Base-by-base conservation (phyloP, 30 jellyfish, hydroid and myxozoan species). In the Pelagia noctiluca region DNA sequence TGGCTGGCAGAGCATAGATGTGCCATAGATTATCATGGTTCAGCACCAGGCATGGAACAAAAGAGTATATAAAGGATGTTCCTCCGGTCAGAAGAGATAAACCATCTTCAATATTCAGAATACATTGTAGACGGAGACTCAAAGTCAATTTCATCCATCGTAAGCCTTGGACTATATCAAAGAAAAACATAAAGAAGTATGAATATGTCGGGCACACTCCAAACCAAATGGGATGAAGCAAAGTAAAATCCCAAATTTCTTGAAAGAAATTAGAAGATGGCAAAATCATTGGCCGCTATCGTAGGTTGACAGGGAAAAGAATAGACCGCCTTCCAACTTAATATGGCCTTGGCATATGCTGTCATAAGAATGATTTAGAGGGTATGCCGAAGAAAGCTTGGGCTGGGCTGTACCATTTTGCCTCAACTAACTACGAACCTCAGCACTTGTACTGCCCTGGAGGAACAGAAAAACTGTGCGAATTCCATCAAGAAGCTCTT, bases 1-100 rank as follows among this genome's bases (percentile, higher is more conserved):
- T n/a, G n/a, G n/a, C n/a, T n/a, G n/a, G n/a, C n/a, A n/a, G n/a
- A 11, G 70, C 90, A 79, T 63, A 79, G 3, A 49, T 79, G 90
- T 74, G 42, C 67, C 35, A 28, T 37, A 35, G 38, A 79, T 64
- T 64, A 32, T 64, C 21, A 18, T 3, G 90, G 90, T 46, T 79
- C 83, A 12, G 90, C 90, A 82, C n/a, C n/a, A n/a, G n/a, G n/a
- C n/a, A n/a, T n/a, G n/a, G n/a, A n/a, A n/a, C n/a, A n/a, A n/a
- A n/a, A 79, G 42, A 82, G 90, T 0, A 74, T 79, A 19, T 62
- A 63, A 24, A 61, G 81, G 18, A 64, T 79, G 19, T 79, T 1
- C 53, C 26, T 1, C 16, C 36, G 83, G 3, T 79, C 83, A 18
- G 90, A 4, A 35, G 53, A 36, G 8, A 10, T 46, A 38, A 79